Percentiles rank a stretch among this genome's conserved stretches.
phyloP scores from a whole-genome alignment of 92 coral and sea anemone species.

The Blastomussa wellsi region DNA sequence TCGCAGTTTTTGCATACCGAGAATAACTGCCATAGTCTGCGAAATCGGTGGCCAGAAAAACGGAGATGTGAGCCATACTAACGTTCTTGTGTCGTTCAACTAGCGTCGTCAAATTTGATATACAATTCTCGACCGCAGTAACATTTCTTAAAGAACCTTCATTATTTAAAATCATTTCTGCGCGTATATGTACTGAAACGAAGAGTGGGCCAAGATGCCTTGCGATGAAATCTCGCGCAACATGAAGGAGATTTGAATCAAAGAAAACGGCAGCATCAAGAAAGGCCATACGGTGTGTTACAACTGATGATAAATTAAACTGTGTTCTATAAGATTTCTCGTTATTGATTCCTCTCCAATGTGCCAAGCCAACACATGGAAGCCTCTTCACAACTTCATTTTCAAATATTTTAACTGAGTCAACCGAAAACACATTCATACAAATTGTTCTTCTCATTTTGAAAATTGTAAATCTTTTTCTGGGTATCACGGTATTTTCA shows the following conservation, averaged over 20 bases:
- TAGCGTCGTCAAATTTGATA: neutral
- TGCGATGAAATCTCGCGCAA: constrained; percentile 66
- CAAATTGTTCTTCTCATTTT: constrained; percentile 21
- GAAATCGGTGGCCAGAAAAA: constrained; percentile 84
- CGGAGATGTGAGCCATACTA: neutral
- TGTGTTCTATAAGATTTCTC: neutral
- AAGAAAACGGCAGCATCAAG: constrained; percentile 48
- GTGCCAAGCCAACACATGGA: constrained; percentile 83
- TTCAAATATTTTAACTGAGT: constrained; percentile 75
- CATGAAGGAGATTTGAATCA: constrained; percentile 58
- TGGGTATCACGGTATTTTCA: constrained; percentile 7
- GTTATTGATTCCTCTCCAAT: constrained; percentile 73
- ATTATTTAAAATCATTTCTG: constrained; percentile 64
- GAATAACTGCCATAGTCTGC: constrained; percentile 81
- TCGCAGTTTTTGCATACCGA: constrained; percentile 34
- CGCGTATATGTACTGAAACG: constrained; percentile 81
- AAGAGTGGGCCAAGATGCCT: constrained; percentile 59
- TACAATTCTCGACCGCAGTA: neutral
- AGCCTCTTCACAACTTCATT: constrained; percentile 66
- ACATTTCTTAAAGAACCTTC: neutral
- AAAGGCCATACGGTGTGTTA: constrained; percentile 45
- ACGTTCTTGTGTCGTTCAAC: neutral
- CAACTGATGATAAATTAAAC: constrained; percentile 58
- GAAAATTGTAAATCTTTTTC: neutral
- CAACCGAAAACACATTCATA: constrained; percentile 65